Base-by-base conservation (phyloP, 2,113 vertebrate species). In the Marcusenius ussheri region DNA sequence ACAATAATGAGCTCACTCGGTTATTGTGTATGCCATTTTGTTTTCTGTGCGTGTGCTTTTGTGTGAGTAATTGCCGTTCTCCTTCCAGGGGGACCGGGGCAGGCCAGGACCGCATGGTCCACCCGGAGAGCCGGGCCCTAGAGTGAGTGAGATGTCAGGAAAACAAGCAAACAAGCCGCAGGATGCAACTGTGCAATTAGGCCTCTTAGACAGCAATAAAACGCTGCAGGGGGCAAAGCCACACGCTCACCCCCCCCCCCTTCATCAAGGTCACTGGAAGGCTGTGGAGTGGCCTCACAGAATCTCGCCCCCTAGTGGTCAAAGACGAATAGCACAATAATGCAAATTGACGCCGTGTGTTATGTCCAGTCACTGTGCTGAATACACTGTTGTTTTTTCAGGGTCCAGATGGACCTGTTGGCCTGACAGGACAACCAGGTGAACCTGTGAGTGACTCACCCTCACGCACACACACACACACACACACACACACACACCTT, bases 371-470 rank as follows among this genome's bases (percentile, higher is more conserved):
- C 9, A 21, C 56, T 46, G 17, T 88, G 87, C 53, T 66, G 42
- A 87, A 50, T 31, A 35, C 10, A 19, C 85, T 91, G 53, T 90
- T 90, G 83, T 90, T 92, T 88, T 92, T 89, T 88, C 85, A 99
- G 98, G 98, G 98, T 88, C 92, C 96, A 3, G 93, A 96, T 4
- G 98, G 98, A 89, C 96, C 95, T 62, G 93, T 94, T 0, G 98
- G 98, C 83, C 96, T 97, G 31, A 95, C 95, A 85, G 98, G 98
- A 56, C 97, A 97, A 92, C 94, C 97, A 2, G 97, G 98, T 13
- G 97, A 99, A 95, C 95, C 97, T 27, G 98, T 99, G 92, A 97
- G 98, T 97, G 88, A 89, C 62, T 53, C 0, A 15, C 77, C 5
- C 58, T 17, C 24, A 45, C 3, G n/a, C 88, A 35, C 35, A 80